Evolutionary conservation across 2,113 vertebrate species (phyloP), one percentile per base, ranked within the genome.

Genomic region (Leptodactylus fuscus): DNA sequence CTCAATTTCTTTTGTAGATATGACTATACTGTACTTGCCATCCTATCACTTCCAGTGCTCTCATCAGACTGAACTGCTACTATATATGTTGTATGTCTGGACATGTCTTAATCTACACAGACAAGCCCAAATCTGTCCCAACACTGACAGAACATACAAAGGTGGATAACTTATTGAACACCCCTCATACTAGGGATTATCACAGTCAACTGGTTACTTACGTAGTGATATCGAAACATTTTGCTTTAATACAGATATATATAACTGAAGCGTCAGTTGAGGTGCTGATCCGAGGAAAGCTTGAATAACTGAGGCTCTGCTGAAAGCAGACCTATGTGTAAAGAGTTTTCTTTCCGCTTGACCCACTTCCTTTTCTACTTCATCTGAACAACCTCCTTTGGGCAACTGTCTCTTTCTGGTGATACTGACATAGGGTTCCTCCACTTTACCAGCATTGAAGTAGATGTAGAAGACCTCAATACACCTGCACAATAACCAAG

Each of bases 391-490:
- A 60, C 97, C 98, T 89, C 94, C 91, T 78, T 94, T 95, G 74
- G 96, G 96, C 69, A 99, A 94, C 91, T 98, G 97, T 88, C 94
- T 96, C 92, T 97, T 99, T 92, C 96, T 95, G 0, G 96, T 99
- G 92, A 99, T 99, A 92, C 97, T 99, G 94, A 99, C 97, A 94
- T 99, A 99, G 6, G 97, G 96, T 86, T 99, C 97, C 92, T 99
- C 98, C 38, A 94, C 88, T 46, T 92, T 92, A 53, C 93, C 92
- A 76, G 95, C 95, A 16, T 90, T 94, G 91, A 95, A 96, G 80
- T 98, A 99, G 92, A 98, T 96, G 46, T 94, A 98, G 87, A 98
- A 95, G 36, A 94, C 97, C 92, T 99, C 96, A 91, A 98, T 92
- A 91, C 97, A 98, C 94, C 98, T 99, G 90, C 51, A 90, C 90